These are phyloP conservation scores for Eulemur albifrons DNA, from an alignment of 2,797 vertebrate species.

Conservation along the genomic window DNA sequence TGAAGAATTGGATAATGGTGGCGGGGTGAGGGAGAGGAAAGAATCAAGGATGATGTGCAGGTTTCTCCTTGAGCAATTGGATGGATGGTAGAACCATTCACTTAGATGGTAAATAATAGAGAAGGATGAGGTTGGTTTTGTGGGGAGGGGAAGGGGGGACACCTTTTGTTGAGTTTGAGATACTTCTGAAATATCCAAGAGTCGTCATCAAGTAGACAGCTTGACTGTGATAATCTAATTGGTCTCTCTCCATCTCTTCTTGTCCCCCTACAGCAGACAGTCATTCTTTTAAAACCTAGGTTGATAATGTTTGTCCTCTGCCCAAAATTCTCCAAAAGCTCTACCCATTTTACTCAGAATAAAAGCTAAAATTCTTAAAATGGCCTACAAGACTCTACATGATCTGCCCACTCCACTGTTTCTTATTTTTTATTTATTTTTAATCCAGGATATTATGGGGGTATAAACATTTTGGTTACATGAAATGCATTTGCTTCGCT, in stretches of 20 bases:
- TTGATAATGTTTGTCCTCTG: background rate
- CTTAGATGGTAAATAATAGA: background rate
- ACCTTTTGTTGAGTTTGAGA: background rate
- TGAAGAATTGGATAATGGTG: background rate
- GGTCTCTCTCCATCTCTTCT: background rate
- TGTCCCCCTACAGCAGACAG: background rate
- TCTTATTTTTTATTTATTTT: background rate
- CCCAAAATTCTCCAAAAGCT: background rate
- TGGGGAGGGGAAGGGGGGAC: background rate
- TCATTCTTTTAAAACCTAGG: constrained; percentile 21
- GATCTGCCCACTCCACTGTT: background rate
- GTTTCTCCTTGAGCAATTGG: background rate
- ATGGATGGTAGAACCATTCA: background rate
- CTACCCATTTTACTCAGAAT: background rate
- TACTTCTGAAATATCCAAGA: background rate
- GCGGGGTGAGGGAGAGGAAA: background rate
- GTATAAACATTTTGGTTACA: too few relatives aligned
- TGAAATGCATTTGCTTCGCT: too few relatives aligned
- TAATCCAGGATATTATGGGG: too few relatives aligned
- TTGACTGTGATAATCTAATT: background rate
- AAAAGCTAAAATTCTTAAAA: constrained; percentile 6
- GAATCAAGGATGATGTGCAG: background rate
- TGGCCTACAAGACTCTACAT: background rate
- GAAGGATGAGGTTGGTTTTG: background rate
- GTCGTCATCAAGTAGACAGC: background rate